Percentiles rank a stretch among this genome's conserved stretches.
These are phyloP conservation scores for Drosophila sproati DNA, from an alignment of 1,140 invertebrate species.

Conservation along the genomic window DNA sequence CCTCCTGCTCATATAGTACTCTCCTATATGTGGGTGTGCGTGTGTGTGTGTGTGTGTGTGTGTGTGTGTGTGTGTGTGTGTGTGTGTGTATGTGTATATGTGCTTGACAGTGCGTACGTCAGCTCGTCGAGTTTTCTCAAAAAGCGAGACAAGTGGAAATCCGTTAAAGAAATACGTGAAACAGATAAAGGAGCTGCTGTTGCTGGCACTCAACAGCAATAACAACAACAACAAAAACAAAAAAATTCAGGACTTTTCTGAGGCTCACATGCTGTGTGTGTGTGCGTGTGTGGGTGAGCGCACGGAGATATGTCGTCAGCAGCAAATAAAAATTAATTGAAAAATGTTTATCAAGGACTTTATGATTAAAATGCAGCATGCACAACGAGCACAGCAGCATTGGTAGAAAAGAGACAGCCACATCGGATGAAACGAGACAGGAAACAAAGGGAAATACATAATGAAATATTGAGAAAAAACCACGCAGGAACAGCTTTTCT, in stretches of 20 bases:
- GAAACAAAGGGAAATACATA: constrained; percentile 15
- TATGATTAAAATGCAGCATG: constrained; percentile 54
- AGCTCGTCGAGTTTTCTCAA: constrained; percentile 77
- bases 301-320: constrained; percentile 74
- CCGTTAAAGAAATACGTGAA: constrained; percentile 78
- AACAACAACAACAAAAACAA: constrained; percentile 10
- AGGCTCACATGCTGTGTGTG: constrained; percentile 1
- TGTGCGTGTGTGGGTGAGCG: constrained; percentile 22
- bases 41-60: constrained; percentile 21
- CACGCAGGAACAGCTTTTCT: too few relatives aligned
- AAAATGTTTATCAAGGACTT: constrained; percentile 82
- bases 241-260: not conserved
- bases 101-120: constrained; percentile 65
- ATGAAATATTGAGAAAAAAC: not conserved
- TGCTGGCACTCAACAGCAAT: constrained; percentile 30
- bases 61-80: constrained; percentile 39
- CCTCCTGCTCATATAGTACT: constrained; percentile 26
- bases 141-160: constrained; percentile 80
- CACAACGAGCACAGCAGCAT: constrained; percentile 15
- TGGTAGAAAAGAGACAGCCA: not conserved
- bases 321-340: constrained; percentile 83
- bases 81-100: constrained; percentile 36
- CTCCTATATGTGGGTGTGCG: not conserved
- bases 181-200: constrained; percentile 69
- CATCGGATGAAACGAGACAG: not conserved